Conservation (phyloP, 2,113 vertebrate species). For the Pomatorhinus ruficollis region DNA sequence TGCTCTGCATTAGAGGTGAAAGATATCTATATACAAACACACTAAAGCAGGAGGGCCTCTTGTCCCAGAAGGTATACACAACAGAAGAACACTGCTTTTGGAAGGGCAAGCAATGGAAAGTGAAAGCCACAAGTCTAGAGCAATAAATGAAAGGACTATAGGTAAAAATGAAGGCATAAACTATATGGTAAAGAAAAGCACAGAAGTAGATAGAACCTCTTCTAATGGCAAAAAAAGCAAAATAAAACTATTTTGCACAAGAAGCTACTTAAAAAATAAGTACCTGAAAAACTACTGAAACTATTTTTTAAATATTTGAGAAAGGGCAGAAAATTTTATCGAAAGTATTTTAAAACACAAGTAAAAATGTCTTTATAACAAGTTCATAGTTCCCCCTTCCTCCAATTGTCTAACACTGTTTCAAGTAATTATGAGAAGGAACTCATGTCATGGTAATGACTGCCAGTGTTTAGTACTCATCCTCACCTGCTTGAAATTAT, state of each 20-base stretch:
- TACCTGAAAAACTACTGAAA: not conserved
- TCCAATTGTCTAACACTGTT: not conserved
- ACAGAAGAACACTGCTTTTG: not conserved
- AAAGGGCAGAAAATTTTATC: fast-evolving
- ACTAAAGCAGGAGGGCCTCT: not conserved
- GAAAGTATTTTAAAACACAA: not conserved
- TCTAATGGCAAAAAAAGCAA: not conserved
- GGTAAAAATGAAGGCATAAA: not conserved
- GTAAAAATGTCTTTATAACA: not conserved
- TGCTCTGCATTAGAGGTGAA: not conserved
- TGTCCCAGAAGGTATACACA: not conserved
- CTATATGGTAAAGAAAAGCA: not conserved
- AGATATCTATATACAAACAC: not conserved
- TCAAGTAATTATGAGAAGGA: not conserved
- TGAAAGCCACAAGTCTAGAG: not conserved
- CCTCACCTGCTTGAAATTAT: not conserved
- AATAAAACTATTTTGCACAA: not conserved
- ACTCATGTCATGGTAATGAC: not conserved
- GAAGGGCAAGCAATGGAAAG: not conserved
- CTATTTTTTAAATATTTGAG: too few species aligned
- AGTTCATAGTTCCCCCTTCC: not conserved
- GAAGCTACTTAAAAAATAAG: not conserved
- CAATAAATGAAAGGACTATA: not conserved
- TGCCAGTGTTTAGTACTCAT: not conserved
- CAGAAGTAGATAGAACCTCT: fast-evolving